Evolutionary conservation across 2,888 invertebrate species (phyloP), one percentile per base, ranked within the genome.

Genomic region (Caenorhabditis drosophilae): DNA sequence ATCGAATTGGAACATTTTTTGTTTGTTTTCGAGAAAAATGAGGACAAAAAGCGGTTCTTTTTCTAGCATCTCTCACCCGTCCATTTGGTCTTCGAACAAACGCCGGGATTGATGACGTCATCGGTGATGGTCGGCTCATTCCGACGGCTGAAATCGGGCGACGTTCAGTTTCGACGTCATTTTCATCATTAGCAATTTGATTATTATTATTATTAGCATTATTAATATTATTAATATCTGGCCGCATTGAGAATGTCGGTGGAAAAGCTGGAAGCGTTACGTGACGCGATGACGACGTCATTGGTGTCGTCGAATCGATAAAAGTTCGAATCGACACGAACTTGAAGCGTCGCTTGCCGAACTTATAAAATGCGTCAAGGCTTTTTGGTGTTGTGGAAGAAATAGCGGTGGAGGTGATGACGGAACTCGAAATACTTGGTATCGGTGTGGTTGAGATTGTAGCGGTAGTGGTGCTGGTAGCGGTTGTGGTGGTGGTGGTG

Each of bases 311-410:
- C 20, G 54, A 52, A n/a, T n/a, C n/a, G 20, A 44, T 22, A 40
- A 66, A 66, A 22, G 59, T 66, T 27, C 44, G 41, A 49, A 66
- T 66, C 12, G 59, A 59, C 20, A 66, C 66, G 45, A 66, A 66
- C 44, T 59, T 59, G 49, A 56, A 66, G 38, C 60, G 59, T 6
- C 56, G 55, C 34, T 66, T 66, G 48, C 66, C 66, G 20, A 66
- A 56, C 26, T 58, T 54, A 45, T 66, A 61, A 41, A 50, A 61
- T 49, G 55, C 60, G 36, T 56, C 51, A 16, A 61, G 51, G 25
- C 52, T 60, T n/a, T 51, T 53, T 6, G 60, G 52, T 49, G 66
- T 57, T 49, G 42, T 60, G 38, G n/a, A n/a, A n/a, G n/a, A n/a
- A n/a, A n/a, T n/a, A n/a, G n/a, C n/a, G n/a, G 45, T 44, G 25